phyloP scores from a whole-genome alignment of 2,113 vertebrate species.

The Pollimyrus isidori region DNA sequence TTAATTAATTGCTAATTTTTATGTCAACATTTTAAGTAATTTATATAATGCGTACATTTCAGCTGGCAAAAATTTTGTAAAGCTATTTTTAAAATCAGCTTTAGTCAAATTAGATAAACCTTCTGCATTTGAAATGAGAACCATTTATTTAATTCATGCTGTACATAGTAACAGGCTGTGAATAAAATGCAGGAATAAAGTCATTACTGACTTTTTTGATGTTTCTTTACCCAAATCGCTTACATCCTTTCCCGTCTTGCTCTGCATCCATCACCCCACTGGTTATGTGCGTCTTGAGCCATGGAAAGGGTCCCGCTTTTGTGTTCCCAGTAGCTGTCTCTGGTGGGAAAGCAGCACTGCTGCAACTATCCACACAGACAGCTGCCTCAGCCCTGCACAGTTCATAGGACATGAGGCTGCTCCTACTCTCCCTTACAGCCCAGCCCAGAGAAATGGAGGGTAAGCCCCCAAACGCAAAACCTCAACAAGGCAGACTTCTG shows the following conservation, averaged over 20 bases:
- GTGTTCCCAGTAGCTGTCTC: conserved; percentile 24
- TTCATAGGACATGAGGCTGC: conserved; percentile 22
- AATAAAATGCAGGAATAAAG: neutral
- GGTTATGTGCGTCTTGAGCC: neutral
- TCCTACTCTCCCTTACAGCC: conserved; percentile 30
- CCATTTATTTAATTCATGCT: neutral
- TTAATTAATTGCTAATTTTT: neutral
- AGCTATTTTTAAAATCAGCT: neutral
- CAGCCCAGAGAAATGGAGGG: conserved; percentile 36
- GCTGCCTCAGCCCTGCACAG: conserved; percentile 16
- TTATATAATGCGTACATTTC: neutral
- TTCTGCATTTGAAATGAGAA: neutral
- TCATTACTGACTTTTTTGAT: neutral
- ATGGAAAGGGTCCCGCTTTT: neutral
- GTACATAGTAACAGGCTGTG: neutral
- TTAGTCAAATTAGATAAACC: neutral
- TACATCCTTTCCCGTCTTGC: neutral
- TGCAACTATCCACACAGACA: conserved; percentile 19
- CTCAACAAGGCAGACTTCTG: conserved; percentile 42
- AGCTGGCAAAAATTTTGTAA: neutral
- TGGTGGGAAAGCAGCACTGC: conserved; percentile 39
- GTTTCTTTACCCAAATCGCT: neutral
- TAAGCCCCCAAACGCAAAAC: conserved; percentile 15
- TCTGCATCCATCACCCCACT: neutral
- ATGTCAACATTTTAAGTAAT: neutral